Percentiles rank a stretch among this genome's conserved stretches.
phyloP scores from a whole-genome alignment of 2,888 invertebrate genomes.

The Lepidocyrtoides sp. region DNA sequence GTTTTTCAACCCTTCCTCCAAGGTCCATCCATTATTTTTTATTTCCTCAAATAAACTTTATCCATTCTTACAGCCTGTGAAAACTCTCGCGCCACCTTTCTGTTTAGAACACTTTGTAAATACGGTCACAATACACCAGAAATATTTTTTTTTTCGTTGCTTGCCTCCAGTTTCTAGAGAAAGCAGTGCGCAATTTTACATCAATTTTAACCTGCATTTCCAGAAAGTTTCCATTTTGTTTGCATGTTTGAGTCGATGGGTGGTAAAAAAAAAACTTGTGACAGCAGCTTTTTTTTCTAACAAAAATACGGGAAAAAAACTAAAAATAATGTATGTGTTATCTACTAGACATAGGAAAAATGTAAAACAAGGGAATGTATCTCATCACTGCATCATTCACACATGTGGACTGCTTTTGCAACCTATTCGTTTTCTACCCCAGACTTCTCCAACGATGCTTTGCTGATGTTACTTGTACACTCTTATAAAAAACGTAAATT shows the following conservation, averaged over 20 bases:
- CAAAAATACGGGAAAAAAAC: not conserved
- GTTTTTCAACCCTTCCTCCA: slow-evolving; percentile 61
- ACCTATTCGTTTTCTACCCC: not conserved
- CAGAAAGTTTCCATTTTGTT: not conserved
- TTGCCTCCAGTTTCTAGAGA: not conserved
- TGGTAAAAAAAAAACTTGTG: not conserved
- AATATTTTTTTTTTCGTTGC: too few species aligned
- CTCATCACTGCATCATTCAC: not conserved
- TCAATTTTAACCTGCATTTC: not conserved
- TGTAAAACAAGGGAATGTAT: slow-evolving; percentile 31
- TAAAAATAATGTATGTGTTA: not conserved
- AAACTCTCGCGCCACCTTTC: not conserved
- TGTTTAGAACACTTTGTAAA: not conserved
- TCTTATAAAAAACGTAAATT: not conserved
- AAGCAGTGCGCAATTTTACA: not conserved
- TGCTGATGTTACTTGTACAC: not conserved
- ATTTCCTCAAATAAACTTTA: slow-evolving; percentile 57
- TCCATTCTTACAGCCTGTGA: slow-evolving; percentile 13
- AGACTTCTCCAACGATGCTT: not conserved
- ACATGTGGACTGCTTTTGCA: not conserved
- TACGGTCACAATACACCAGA: not conserved
- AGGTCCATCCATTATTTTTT: slow-evolving; percentile 77
- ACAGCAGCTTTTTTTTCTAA: not conserved
- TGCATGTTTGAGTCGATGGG: not conserved
- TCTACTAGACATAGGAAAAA: not conserved